Conservation (phyloP, 2,888 invertebrate species). For the Stenichneumon culpator region DNA sequence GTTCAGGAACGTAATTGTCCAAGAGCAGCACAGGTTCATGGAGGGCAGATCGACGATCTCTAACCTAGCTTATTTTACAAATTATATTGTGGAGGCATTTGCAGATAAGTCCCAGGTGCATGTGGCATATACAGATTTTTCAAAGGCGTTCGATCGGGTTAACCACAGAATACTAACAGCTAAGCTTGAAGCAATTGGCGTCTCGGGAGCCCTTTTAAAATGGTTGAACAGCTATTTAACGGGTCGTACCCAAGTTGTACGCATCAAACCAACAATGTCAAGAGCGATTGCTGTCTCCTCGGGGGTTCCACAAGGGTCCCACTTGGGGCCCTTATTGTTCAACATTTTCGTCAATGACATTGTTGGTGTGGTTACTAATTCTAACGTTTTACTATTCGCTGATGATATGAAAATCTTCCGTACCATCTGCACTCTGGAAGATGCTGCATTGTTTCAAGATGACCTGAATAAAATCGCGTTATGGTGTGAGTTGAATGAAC, state of each 20-base stretch:
- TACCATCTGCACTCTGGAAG: neutral
- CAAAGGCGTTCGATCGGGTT: conserved; percentile 73
- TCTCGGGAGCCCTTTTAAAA: conserved; percentile 42
- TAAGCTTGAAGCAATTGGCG: conserved; percentile 58
- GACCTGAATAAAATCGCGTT: neutral
- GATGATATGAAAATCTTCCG: conserved; percentile 6
- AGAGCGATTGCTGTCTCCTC: neutral
- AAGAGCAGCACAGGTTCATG: conserved; percentile 56
- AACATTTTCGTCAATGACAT: neutral
- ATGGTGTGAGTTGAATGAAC: neutral
- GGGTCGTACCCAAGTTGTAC: conserved; percentile 33
- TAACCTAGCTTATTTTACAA: conserved; percentile 57
- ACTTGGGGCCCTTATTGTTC: conserved; percentile 57
- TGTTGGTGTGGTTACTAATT: neutral
- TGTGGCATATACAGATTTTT: conserved; percentile 69
- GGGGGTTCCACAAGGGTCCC: conserved; percentile 58
- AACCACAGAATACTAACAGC: conserved; percentile 61
- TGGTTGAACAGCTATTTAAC: conserved; percentile 62
- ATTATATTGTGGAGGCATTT: conserved; percentile 63
- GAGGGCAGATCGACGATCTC: conserved; percentile 66
- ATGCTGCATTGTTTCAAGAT: neutral
- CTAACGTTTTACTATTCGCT: neutral
- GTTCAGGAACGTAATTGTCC: neutral
- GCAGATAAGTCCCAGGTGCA: conserved; percentile 65
- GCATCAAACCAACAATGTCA: neutral